Evolutionary conservation across 2,888 invertebrate genomes (phyloP).

Genomic region (Limnephilus marmoratus): DNA sequence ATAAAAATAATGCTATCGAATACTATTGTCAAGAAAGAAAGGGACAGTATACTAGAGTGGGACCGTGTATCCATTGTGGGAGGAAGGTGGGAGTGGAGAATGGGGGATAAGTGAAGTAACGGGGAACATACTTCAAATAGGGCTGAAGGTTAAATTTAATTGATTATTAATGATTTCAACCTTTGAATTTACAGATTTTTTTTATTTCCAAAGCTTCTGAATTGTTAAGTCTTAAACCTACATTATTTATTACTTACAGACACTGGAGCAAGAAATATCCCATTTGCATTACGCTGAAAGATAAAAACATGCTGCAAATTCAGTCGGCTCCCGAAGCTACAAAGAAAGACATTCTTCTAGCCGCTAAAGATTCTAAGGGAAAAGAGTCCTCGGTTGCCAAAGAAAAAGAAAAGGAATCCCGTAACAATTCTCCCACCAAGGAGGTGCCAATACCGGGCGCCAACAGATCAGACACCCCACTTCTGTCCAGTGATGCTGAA

Average conservation of each 20-base stretch:
- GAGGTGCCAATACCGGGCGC: background rate
- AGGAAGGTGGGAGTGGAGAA: too few relatives aligned
- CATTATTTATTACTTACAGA: slow-evolving; percentile 70
- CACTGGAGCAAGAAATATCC: slow-evolving; percentile 97
- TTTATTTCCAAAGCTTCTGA: too few relatives aligned
- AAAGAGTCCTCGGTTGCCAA: background rate
- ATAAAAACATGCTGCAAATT: slow-evolving; percentile 72
- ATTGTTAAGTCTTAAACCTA: too few relatives aligned
- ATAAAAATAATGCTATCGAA: too few relatives aligned
- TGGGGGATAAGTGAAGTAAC: too few relatives aligned
- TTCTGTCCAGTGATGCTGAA: background rate
- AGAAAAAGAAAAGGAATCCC: background rate
- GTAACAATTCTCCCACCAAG: background rate
- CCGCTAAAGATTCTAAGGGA: background rate
- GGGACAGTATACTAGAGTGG: too few relatives aligned
- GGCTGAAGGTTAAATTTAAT: too few relatives aligned
- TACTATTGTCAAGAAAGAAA: too few relatives aligned
- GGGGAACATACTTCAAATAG: too few relatives aligned
- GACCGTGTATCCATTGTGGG: too few relatives aligned
- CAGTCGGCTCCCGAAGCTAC: slow-evolving; percentile 14
- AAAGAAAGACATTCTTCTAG: background rate
- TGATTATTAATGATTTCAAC: too few relatives aligned
- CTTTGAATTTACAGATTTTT: too few relatives aligned
- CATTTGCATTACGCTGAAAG: slow-evolving; percentile 84
- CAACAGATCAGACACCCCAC: background rate